These are phyloP conservation scores for Carapus acus DNA, from an alignment of 2,797 vertebrate genomes.

Conservation along the genomic window DNA sequence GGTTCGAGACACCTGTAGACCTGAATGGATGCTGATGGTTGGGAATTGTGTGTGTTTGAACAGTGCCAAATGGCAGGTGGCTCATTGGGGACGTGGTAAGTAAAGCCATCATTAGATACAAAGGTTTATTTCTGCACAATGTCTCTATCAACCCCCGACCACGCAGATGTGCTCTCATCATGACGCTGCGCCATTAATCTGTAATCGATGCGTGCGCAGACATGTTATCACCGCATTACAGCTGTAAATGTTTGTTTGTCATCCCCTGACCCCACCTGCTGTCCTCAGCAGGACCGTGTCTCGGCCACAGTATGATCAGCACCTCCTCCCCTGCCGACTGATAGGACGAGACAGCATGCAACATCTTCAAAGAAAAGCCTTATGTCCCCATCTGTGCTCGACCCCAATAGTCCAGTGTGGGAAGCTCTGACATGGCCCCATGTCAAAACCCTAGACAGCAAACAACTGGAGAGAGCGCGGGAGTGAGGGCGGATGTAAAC, in stretches of 20 bases:
- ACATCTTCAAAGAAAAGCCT: conserved; percentile 49
- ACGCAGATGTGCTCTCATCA: neutral
- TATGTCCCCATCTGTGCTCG: conserved; percentile 19
- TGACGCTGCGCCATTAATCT: conserved; percentile 14
- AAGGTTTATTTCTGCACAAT: conserved; percentile 6
- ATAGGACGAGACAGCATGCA: conserved; percentile 40
- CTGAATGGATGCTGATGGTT: conserved; percentile 16
- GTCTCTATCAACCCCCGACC: neutral
- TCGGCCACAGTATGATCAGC: neutral
- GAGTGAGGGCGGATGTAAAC: conserved; percentile 2
- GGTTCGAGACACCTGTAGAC: conserved; percentile 17
- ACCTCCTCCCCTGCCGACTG: conserved; percentile 22
- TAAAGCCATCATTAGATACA: neutral
- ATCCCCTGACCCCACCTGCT: neutral
- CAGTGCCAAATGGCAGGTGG: conserved; percentile 51
- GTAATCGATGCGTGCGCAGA: conserved; percentile 28
- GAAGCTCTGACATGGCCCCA: neutral
- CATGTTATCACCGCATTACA: conserved; percentile 17
- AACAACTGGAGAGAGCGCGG: conserved; percentile 3
- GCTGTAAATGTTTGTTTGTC: conserved; percentile 17
- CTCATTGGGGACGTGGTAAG: conserved; percentile 3
- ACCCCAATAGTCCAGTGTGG: conserved; percentile 41
- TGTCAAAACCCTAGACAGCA: conserved; percentile 14
- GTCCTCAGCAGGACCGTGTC: neutral
- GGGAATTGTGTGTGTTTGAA: conserved; percentile 42